These are phyloP conservation scores for Acestrorhynchus altus DNA, from an alignment of 2,797 vertebrate species.

Conservation along the genomic window DNA sequence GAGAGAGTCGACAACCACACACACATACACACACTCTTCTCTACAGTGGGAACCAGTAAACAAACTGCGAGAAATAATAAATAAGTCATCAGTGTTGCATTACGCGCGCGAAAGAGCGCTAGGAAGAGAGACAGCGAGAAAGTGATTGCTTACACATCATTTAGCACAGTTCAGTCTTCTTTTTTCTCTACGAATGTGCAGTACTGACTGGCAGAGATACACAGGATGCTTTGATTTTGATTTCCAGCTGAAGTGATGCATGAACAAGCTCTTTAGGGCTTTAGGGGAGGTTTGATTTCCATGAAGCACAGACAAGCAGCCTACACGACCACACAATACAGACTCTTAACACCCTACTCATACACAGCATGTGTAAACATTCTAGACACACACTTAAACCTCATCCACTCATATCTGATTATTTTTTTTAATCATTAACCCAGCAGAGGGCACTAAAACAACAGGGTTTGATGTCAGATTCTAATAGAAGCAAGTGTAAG, in stretches of 20 bases:
- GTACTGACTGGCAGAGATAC: constrained; percentile 14
- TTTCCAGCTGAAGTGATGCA: not conserved
- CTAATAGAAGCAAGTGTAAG: no score
- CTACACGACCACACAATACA: constrained; percentile 11
- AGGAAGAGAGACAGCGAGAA: constrained; percentile 47
- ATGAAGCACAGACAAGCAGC: not conserved
- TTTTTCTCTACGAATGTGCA: not conserved
- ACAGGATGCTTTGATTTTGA: not conserved
- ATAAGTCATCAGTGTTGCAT: constrained; percentile 64
- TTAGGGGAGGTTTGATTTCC: not conserved
- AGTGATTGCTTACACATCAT: constrained; percentile 53
- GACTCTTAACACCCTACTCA: no score
- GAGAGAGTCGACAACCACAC: constrained; percentile 33
- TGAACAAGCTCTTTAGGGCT: not conserved
- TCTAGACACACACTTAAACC: no score
- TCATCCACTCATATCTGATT: no score
- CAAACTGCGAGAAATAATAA: constrained; percentile 71
- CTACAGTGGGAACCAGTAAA: constrained; percentile 66
- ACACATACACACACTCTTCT: constrained; percentile 27
- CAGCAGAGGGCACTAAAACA: no score
- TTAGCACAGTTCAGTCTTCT: constrained; percentile 28
- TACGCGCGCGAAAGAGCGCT: constrained; percentile 22
- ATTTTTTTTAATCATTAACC: no score
- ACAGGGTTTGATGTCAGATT: no score
- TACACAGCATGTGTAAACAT: no score